These are phyloP conservation scores for Eleginops maclovinus DNA, from an alignment of 2,113 vertebrate genomes.

Conservation along the genomic window DNA sequence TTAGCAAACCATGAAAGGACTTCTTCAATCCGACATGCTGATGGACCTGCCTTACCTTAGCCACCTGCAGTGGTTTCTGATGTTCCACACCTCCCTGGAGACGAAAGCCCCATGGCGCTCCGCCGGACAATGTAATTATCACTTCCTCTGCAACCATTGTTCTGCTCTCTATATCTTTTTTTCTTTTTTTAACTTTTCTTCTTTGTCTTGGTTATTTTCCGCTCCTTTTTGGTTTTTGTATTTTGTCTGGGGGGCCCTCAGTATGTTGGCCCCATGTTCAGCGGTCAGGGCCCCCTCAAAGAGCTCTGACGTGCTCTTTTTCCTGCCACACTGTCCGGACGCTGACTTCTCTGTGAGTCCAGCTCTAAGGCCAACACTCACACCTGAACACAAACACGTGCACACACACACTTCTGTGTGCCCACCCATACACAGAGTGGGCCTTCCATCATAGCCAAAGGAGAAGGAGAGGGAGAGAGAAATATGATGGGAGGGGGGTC, in stretches of 20 bases:
- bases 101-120: conserved; percentile 98
- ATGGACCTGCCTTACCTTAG: conserved; percentile 88
- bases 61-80: conserved; percentile 94
- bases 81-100: conserved; percentile 96
- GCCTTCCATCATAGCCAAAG: conserved; percentile 64
- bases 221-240: conserved; percentile 30
- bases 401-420: conserved; percentile 35
- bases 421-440: conserved; percentile 57
- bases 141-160: conserved; percentile 92
- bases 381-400: conserved; percentile 65
- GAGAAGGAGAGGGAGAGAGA: conserved; percentile 50
- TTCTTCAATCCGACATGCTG: conserved; percentile 9
- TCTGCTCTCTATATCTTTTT: conserved; percentile 39
- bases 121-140: conserved; percentile 92
- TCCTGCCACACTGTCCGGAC: conserved; percentile 59
- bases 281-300: conserved; percentile 67
- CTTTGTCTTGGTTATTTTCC: conserved; percentile 40
- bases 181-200: conserved; percentile 26
- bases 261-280: conserved; percentile 75
- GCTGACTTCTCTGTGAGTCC: conserved; percentile 67
- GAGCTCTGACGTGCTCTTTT: conserved; percentile 67
- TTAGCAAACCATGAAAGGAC: conserved; percentile 20
- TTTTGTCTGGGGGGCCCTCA: conserved; percentile 69
- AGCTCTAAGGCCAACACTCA: conserved; percentile 56
- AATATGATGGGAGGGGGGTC: conserved; percentile 61